phyloP scores from a whole-genome alignment of 2,888 invertebrate species.

The Cancer borealis region DNA sequence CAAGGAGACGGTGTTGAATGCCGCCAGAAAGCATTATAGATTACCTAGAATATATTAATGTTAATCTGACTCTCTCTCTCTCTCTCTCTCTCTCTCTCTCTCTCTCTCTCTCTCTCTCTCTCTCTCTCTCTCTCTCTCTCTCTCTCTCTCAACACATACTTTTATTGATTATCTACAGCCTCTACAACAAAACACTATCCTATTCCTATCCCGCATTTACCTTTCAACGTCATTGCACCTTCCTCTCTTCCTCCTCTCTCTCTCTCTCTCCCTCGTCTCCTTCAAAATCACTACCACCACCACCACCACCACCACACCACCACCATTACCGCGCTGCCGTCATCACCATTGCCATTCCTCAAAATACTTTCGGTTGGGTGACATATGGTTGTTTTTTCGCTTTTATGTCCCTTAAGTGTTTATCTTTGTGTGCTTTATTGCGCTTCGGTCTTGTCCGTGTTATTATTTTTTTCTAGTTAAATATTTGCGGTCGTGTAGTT shows the following conservation, averaged over 20 bases:
- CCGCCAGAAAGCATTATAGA: not conserved
- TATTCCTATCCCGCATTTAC: no score
- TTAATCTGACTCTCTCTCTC: not conserved
- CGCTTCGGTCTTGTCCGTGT: no score
- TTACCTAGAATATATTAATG: not conserved
- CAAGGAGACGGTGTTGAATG: not conserved
- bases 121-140: no score
- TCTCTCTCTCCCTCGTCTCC: not conserved
- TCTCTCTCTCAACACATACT: not conserved
- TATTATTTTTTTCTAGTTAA: no score
- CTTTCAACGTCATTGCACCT: no score
- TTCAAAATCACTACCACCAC: slow-evolving; percentile 16
- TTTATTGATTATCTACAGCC: not conserved
- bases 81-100: slow-evolving; percentile 52
- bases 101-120: slow-evolving; percentile 46
- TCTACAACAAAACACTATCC: not conserved
- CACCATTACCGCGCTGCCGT: not conserved
- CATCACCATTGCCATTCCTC: not conserved
- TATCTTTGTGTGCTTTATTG: no score
- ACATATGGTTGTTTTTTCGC: no score
- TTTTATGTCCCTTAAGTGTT: no score
- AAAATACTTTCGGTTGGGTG: no score
- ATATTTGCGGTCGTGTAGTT: no score
- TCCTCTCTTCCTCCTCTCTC: not conserved
- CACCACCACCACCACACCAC: not conserved